phyloP scores from a whole-genome alignment of 2,888 invertebrate genomes.

The Trachelus iudaicus region DNA sequence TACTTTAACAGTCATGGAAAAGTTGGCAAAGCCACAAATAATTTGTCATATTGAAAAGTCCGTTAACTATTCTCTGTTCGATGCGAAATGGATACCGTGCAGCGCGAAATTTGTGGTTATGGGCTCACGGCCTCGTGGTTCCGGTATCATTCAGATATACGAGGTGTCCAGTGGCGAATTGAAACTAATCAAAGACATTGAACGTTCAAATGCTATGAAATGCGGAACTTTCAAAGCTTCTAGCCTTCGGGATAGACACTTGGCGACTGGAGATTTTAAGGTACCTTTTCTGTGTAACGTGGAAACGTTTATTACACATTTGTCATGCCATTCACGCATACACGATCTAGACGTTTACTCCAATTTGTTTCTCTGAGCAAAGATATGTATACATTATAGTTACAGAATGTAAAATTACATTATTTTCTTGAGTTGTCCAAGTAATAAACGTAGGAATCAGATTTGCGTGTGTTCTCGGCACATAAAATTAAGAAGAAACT shows the following conservation, averaged over 20 bases:
- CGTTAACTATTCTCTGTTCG: slow-evolving; percentile 87
- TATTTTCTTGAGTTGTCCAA: background rate
- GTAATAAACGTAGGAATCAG: background rate
- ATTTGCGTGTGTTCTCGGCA: too few relatives aligned
- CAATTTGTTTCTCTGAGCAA: background rate
- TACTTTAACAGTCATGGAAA: slow-evolving; percentile 58
- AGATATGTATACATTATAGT: background rate
- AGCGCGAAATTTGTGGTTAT: slow-evolving; percentile 92
- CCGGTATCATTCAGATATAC: slow-evolving; percentile 86
- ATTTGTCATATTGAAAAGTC: slow-evolving; percentile 87
- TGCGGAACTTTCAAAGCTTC: slow-evolving; percentile 95
- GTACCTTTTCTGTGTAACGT: slow-evolving; percentile 28
- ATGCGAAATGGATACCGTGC: slow-evolving; percentile 95
- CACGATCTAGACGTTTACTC: background rate
- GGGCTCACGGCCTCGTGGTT: slow-evolving; percentile 86
- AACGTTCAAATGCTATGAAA: slow-evolving; percentile 87
- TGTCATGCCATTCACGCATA: background rate
- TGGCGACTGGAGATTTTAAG: slow-evolving; percentile 91
- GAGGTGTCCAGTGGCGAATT: slow-evolving; percentile 81
- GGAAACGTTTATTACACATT: background rate
- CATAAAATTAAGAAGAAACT: background rate
- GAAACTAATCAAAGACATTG: slow-evolving; percentile 77
- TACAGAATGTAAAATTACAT: background rate
- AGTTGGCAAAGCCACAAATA: slow-evolving; percentile 87
- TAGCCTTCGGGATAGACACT: slow-evolving; percentile 79